A percentile compares a stretch with the other conserved stretches of the same genome.
These are phyloP conservation scores for Pungitius pungitius DNA, from an alignment of 2,113 vertebrate genomes.

Conservation along the genomic window DNA sequence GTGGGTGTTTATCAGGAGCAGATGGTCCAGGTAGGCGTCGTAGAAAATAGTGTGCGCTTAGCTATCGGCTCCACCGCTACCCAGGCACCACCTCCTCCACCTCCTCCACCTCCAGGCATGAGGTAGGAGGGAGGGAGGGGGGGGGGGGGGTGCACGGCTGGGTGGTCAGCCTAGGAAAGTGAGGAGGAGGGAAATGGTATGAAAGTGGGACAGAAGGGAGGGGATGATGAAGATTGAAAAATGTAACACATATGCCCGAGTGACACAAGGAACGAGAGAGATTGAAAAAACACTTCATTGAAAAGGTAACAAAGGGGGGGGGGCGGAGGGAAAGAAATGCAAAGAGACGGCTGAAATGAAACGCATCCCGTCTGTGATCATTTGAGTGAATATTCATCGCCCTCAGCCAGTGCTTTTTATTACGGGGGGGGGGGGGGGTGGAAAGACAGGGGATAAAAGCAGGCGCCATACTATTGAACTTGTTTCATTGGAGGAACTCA, in stretches of 20 bases:
- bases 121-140: constrained; percentile 26
- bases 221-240: constrained; percentile 29
- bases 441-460: constrained; percentile 46
- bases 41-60: constrained; percentile 32
- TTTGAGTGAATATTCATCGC: constrained; percentile 21
- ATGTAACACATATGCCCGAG: background rate
- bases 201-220: constrained; percentile 34
- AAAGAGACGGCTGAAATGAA: constrained; percentile 28
- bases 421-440: constrained; percentile 13
- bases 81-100: constrained; percentile 49
- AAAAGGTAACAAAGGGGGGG: background rate
- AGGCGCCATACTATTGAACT: constrained; percentile 41
- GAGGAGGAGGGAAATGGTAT: background rate
- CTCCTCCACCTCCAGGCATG: constrained; percentile 58
- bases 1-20: constrained; percentile 54
- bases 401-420: constrained; percentile 39
- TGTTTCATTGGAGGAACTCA: constrained; percentile 52
- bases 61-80: constrained; percentile 49
- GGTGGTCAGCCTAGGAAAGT: constrained; percentile 3
- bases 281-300: background rate
- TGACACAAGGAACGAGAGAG: background rate
- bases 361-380: constrained; percentile 29
- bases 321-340: background rate
- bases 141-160: constrained; percentile 6
- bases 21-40: constrained; percentile 61